These are phyloP conservation scores for Pseudomyrmex sp. DNA, from an alignment of 1,140 invertebrate genomes.

Conservation along the genomic window DNA sequence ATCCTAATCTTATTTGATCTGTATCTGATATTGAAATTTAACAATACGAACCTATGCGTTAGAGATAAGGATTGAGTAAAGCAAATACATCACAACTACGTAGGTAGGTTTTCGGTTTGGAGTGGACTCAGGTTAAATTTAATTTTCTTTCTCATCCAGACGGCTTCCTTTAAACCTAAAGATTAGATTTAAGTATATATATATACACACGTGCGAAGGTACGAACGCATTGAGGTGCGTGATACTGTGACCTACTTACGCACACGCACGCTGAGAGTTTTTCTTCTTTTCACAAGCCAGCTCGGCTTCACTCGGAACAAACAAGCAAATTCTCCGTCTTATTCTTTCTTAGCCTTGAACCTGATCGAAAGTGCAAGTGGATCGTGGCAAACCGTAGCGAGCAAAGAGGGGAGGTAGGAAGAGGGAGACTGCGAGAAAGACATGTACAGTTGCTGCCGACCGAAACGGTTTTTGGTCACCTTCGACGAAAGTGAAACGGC, in stretches of 20 bases:
- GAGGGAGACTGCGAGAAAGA: conserved; percentile 49
- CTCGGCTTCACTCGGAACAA: conserved; percentile 26
- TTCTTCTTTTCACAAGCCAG: conserved; percentile 44
- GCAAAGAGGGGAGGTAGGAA: conserved; percentile 46
- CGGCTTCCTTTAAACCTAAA: neutral
- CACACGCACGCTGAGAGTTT: conserved; percentile 13
- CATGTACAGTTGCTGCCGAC: conserved; percentile 51
- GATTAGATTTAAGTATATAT: neutral
- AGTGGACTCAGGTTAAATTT: neutral
- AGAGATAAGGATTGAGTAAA: neutral
- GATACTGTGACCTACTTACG: conserved; percentile 32
- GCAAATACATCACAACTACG: neutral
- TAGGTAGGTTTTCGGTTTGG: neutral
- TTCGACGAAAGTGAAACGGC: conserved; percentile 79
- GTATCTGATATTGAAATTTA: neutral
- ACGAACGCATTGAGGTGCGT: neutral
- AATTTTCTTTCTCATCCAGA: neutral
- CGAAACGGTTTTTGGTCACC: conserved; percentile 71
- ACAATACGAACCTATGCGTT: neutral
- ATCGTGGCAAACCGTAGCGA: conserved; percentile 37
- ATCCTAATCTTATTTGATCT: neutral
- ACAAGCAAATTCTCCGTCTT: conserved; percentile 39
- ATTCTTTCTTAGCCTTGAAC: conserved; percentile 70
- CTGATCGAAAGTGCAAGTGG: conserved; percentile 81
- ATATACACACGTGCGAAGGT: neutral